phyloP scores from a whole-genome alignment of 2,797 vertebrate species.

The Poeciliopsis paucimaculata region DNA sequence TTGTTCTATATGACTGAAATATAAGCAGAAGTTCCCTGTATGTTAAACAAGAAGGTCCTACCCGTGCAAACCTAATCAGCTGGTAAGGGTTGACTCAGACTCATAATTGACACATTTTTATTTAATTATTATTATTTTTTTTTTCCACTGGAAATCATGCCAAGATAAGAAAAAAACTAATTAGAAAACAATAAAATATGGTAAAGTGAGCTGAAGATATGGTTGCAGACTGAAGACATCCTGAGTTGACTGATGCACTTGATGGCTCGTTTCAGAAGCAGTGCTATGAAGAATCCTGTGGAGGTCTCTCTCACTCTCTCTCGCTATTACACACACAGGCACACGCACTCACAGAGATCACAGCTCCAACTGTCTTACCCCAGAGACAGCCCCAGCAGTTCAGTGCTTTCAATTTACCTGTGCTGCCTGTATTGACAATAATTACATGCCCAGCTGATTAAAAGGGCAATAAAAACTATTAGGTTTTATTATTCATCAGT shows the following conservation, averaged over 20 bases:
- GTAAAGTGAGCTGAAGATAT: not conserved
- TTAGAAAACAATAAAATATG: not conserved
- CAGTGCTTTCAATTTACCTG: slow-evolving; percentile 41
- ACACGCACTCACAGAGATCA: not conserved
- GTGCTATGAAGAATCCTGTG: slow-evolving; percentile 24
- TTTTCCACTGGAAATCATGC: not conserved
- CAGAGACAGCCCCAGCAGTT: slow-evolving; percentile 21
- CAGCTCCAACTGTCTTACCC: slow-evolving; percentile 27
- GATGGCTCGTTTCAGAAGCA: not conserved
- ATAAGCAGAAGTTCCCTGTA: slow-evolving; percentile 26
- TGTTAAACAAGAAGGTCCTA: slow-evolving; percentile 2
- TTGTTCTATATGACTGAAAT: not conserved
- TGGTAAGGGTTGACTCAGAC: slow-evolving; percentile 6
- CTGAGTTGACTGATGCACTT: not conserved
- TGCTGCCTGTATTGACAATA: slow-evolving; percentile 34
- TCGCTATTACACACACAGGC: slow-evolving; percentile 2
- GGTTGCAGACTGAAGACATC: not conserved
- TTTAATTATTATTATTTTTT: no score
- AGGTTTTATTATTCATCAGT: slow-evolving; percentile 11
- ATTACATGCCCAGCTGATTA: slow-evolving; percentile 42
- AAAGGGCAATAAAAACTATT: slow-evolving; percentile 40
- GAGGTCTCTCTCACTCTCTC: slow-evolving; percentile 13
- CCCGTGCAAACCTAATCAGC: not conserved
- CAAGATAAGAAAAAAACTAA: not conserved
- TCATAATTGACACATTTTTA: not conserved